A percentile compares a stretch with the other conserved stretches of the same genome.
Evolutionary conservation across 1,140 invertebrate genomes (phyloP).

Genomic region (Drosophila orosa): DNA sequence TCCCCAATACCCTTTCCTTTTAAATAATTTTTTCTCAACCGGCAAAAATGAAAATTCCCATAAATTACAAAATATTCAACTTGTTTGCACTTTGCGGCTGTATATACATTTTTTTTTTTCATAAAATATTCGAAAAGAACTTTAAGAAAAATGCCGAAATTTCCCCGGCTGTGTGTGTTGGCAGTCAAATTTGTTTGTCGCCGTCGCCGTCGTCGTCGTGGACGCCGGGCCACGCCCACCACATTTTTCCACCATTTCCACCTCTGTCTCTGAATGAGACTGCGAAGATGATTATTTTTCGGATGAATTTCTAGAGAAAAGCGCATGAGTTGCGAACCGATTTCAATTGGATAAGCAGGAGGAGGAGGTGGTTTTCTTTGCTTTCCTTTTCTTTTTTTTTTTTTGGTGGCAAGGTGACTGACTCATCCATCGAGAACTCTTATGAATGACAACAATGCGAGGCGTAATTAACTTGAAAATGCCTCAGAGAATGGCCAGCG

Average conservation of each 20-base stretch:
- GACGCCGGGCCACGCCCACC: constrained; percentile 71
- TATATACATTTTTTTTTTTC: constrained; percentile 16
- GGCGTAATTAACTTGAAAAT: constrained; percentile 73
- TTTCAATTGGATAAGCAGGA: constrained; percentile 32
- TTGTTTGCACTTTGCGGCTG: constrained; percentile 75
- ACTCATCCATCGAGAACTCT: constrained; percentile 53
- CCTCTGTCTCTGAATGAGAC: constrained; percentile 33
- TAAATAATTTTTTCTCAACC: constrained; percentile 35
- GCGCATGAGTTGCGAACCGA: constrained; percentile 54
- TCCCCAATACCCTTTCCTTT: not conserved
- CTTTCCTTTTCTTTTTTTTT: not conserved
- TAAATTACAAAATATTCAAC: constrained; percentile 75
- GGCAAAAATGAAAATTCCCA: constrained; percentile 45
- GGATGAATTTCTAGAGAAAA: constrained; percentile 61
- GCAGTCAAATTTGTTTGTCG: constrained; percentile 74
- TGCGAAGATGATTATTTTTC: constrained; percentile 44
- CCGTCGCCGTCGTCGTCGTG: constrained; percentile 38
- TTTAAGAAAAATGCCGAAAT: constrained; percentile 18
- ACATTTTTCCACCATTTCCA: constrained; percentile 29
- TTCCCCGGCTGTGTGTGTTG: constrained; percentile 34
- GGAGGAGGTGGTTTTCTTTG: not conserved
- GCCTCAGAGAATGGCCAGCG: constrained; percentile 37
- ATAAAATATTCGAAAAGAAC: constrained; percentile 23
- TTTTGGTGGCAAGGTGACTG: constrained; percentile 43
- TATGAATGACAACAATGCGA: constrained; percentile 75